These are phyloP conservation scores for Apostichopus parvimensis DNA, from an alignment of 35 echinoderm and acorn worm genomes.

Conservation along the genomic window DNA sequence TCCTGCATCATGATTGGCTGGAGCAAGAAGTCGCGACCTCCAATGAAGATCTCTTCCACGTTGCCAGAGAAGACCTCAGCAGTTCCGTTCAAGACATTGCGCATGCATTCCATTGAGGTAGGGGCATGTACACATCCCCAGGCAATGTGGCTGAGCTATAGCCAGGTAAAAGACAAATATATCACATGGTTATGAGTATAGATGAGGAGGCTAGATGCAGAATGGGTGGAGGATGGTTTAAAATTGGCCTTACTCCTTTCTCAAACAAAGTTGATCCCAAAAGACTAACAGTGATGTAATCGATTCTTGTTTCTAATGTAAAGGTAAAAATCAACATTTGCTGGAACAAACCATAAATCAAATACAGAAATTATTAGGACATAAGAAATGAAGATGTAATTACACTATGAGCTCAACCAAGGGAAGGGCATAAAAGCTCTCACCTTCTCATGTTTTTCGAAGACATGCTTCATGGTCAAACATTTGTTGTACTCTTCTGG, in stretches of 20 bases:
- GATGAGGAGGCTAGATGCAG: no score
- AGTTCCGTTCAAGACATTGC: slow-evolving; percentile 72
- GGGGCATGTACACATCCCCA: slow-evolving; percentile 81
- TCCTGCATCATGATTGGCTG: slow-evolving; percentile 82
- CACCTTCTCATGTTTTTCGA: slow-evolving; percentile 60
- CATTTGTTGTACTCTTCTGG: slow-evolving; percentile 55
- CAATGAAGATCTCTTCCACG: slow-evolving; percentile 82
- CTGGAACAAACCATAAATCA: no score
- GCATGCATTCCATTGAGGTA: slow-evolving; percentile 90
- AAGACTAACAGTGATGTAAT: no score
- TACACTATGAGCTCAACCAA: background rate
- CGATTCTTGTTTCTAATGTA: no score
- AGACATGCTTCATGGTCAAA: slow-evolving; percentile 64
- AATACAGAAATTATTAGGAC: no score
- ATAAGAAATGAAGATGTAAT: background rate
- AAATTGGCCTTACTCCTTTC: no score
- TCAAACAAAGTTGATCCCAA: no score
- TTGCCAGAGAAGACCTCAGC: slow-evolving; percentile 78
- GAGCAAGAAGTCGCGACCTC: slow-evolving; percentile 81
- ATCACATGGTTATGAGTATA: no score
- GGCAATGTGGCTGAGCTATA: slow-evolving; percentile 73
- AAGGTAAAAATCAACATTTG: no score
- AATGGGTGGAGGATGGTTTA: no score
- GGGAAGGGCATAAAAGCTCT: background rate
- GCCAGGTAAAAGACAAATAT: no score